These are phyloP conservation scores for Dryoscopus gambensis DNA, from an alignment of 2,113 vertebrate species.

Conservation along the genomic window DNA sequence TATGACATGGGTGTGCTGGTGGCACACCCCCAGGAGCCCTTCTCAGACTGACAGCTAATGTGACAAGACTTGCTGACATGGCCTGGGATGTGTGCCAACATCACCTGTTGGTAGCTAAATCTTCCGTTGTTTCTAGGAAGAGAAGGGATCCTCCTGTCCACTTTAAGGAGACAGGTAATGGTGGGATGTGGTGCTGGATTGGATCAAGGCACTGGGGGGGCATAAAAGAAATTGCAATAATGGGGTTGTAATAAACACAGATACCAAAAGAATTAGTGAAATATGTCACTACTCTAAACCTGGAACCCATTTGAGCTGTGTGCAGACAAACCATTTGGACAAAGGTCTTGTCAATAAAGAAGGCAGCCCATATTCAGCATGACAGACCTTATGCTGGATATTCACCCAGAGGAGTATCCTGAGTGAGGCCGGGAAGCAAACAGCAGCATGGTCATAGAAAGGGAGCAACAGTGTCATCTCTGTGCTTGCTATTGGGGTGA, in stretches of 20 bases:
- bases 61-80: background rate
- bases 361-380: background rate
- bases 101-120: background rate
- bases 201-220: background rate
- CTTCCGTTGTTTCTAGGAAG: background rate
- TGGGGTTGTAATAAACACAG: background rate
- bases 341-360: background rate
- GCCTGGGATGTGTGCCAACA: background rate
- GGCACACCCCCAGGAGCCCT: accelerated
- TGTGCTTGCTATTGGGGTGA: background rate
- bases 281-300: background rate
- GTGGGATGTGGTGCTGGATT: background rate
- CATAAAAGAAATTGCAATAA: background rate
- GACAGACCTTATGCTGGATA: background rate
- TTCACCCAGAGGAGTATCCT: background rate
- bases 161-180: background rate
- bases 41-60: background rate
- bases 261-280: background rate
- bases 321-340: background rate
- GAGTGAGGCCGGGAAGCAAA: background rate
- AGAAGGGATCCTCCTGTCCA: background rate
- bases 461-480: background rate
- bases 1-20: background rate
- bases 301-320: background rate
- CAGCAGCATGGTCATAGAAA: background rate